Base-by-base conservation (phyloP, 2,888 invertebrate genomes). In the Tinea pellionella region DNA sequence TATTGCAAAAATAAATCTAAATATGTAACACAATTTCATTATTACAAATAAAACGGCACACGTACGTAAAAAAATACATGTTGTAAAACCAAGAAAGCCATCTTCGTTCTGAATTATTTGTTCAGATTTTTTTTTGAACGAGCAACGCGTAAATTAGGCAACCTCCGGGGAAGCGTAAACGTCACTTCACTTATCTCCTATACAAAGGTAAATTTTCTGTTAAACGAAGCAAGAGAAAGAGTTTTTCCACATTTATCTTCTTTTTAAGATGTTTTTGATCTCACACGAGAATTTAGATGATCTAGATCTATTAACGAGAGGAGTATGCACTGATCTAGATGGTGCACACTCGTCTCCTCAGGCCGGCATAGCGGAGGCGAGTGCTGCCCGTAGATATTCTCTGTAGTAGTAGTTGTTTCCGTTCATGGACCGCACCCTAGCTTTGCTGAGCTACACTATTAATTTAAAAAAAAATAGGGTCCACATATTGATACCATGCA, bases 141-240 rank as follows among this genome's bases (percentile, higher is more conserved):
- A 19, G 57, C 57, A 57, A 57, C 57, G 32, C 57, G 57, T 57
- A 57, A 57, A 57, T 57, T 57, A 32, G 57, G 57, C 15, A 16
- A 32, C 32, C 57, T 32, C 55, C 32, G 6, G 57, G 57, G 32
- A 57, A 32, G 32, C 57, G 57, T 57, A 57, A 32, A 57, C 29
- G 57, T 57, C 57, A 57, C 32, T 32, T 57, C 57, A 57, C 57
- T 57, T 57, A 57, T 57, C 57, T 57, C 55, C 12, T 57, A 16
- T 32, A 57, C 57, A 57, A 57, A 57, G 57, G 57, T 57, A 32
- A 32, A 57, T 57, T 57, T 32, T 57, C 57, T 3, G 55, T 57
- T 57, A 57, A 57, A 57, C 32, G 57, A 57, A 57, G 57, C 57
- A 57, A 32, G 3, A 15, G 29, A 32, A 32, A 57, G 57, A 57